These are phyloP conservation scores for Holacanthus passer DNA, from an alignment of 2,113 vertebrate genomes.

Conservation along the genomic window DNA sequence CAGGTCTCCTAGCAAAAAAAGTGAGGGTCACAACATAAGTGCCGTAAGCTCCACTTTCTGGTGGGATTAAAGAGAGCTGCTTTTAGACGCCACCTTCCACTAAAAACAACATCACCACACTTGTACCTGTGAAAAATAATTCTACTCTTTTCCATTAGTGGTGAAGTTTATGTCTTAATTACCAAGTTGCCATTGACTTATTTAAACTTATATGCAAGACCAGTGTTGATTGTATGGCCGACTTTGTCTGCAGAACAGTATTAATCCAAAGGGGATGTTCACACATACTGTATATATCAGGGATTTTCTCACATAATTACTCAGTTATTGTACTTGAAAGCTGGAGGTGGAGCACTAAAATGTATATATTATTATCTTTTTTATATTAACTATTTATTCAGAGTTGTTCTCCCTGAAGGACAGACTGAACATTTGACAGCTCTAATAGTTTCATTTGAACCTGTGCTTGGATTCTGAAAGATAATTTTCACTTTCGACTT, in stretches of 20 bases:
- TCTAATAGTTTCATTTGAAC: background rate
- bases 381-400: slow-evolving; percentile 73
- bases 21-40: slow-evolving; percentile 59
- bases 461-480: slow-evolving; percentile 4
- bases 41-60: slow-evolving; percentile 32
- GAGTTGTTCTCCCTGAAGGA: slow-evolving; percentile 7
- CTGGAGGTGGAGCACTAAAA: slow-evolving; percentile 37
- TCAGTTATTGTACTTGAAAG: slow-evolving; percentile 17
- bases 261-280: slow-evolving; percentile 25
- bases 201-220: slow-evolving; percentile 63
- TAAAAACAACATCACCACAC: slow-evolving; percentile 20
- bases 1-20: slow-evolving; percentile 36
- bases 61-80: slow-evolving; percentile 26
- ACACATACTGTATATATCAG: slow-evolving; percentile 39
- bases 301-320: slow-evolving; percentile 22
- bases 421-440: slow-evolving; percentile 13
- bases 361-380: slow-evolving; percentile 55
- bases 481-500: background rate
- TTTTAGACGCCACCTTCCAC: slow-evolving; percentile 1
- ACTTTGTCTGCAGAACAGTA: slow-evolving; percentile 38
- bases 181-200: slow-evolving; percentile 23
- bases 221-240: slow-evolving; percentile 66
- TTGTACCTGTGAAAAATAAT: background rate
- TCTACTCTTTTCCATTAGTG: slow-evolving; percentile 10
- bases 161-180: slow-evolving; percentile 19